phyloP scores from a whole-genome alignment of 92 coral and sea anemone genomes.

The Porites cylindrica region DNA sequence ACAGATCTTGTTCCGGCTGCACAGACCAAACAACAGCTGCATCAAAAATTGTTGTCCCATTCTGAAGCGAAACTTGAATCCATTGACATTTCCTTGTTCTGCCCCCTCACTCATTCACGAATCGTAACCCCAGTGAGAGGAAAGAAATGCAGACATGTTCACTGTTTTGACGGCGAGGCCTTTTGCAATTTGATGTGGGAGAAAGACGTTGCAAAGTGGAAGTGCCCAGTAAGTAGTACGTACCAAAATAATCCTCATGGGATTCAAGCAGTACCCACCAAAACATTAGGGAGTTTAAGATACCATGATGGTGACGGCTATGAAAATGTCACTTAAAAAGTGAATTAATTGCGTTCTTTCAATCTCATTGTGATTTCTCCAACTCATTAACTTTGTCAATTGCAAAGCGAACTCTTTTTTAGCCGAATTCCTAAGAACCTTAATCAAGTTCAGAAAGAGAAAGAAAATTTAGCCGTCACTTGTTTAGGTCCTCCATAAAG shows the following conservation, averaged over 20 bases:
- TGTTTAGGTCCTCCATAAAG: too few species aligned
- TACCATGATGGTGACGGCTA: too few species aligned
- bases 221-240: constrained; percentile 44
- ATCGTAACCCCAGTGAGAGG: constrained; percentile 49
- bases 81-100: constrained; percentile 36
- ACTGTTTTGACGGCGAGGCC: constrained; percentile 52
- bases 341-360: too few species aligned
- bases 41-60: constrained; percentile 11
- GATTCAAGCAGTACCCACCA: too few species aligned
- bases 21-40: background rate
- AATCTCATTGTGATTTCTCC: too few species aligned
- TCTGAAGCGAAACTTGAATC: constrained; percentile 40
- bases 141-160: constrained; percentile 28
- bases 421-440: too few species aligned
- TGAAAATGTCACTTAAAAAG: too few species aligned
- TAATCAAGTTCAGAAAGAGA: too few species aligned
- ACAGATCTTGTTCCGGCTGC: constrained; percentile 32
- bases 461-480: too few species aligned
- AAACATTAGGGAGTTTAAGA: too few species aligned
- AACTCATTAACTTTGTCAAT: too few species aligned
- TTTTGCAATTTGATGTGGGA: constrained; percentile 39
- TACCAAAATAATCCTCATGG: background rate
- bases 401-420: too few species aligned
- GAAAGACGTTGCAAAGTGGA: constrained; percentile 42
- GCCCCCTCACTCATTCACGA: constrained; percentile 45